These are phyloP conservation scores for Acrocyrtus sp. DNA, from an alignment of 2,888 invertebrate species.

Conservation along the genomic window DNA sequence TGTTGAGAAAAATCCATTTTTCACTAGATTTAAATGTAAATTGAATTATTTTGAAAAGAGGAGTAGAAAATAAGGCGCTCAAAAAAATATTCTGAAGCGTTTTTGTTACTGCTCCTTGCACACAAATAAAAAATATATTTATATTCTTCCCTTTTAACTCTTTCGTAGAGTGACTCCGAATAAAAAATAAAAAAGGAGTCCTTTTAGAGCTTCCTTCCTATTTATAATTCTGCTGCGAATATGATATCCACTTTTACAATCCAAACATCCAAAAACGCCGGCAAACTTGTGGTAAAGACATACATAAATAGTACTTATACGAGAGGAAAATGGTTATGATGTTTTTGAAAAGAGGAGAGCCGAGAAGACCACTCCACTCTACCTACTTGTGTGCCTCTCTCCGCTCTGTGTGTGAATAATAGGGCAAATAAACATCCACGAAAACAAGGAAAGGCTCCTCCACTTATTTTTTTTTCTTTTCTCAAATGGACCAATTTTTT, in stretches of 20 bases:
- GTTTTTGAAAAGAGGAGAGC: slow-evolving; percentile 17
- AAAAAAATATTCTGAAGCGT: not conserved
- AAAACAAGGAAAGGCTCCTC: slow-evolving; percentile 29
- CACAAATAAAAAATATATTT: not conserved
- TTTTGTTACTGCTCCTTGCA: not conserved
- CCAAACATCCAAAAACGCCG: no score
- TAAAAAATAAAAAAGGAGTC: no score
- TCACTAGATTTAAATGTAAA: slow-evolving; percentile 17
- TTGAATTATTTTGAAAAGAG: slow-evolving; percentile 1
- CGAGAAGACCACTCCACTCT: not conserved
- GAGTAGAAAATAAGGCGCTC: not conserved
- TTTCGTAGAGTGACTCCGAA: no score
- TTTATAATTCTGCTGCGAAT: no score
- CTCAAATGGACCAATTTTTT: slow-evolving; percentile 28
- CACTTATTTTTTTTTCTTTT: no score
- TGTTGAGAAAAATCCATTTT: no score
- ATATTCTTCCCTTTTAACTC: no score
- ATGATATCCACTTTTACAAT: no score
- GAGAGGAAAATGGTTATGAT: slow-evolving; percentile 27
- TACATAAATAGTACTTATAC: no score
- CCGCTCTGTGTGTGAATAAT: slow-evolving; percentile 39
- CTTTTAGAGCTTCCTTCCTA: no score
- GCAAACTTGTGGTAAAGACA: no score
- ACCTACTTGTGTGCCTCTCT: no score
- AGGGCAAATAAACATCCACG: slow-evolving; percentile 38